Evolutionary conservation across 2,113 vertebrate genomes (phyloP).

Genomic region (Prionailurus viverrinus): DNA sequence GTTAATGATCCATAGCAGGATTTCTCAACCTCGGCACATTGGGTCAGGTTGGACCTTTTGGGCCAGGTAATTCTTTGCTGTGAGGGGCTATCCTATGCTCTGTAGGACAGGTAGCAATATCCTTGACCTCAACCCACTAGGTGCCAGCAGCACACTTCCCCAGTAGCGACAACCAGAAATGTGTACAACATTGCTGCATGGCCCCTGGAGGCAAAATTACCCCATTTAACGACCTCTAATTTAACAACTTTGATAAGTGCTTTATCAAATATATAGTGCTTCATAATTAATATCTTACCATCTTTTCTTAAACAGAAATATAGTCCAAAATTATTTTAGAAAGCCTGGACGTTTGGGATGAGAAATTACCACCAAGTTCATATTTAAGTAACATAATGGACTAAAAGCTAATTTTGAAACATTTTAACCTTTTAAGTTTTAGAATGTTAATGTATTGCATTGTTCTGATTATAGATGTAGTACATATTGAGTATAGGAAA

Average conservation of each 20-base stretch:
- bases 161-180: not conserved
- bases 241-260: not conserved
- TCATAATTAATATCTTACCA: not conserved
- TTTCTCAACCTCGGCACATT: not conserved
- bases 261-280: slow-evolving; percentile 4
- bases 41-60: not conserved
- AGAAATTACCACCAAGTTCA: not conserved
- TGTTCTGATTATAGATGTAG: not conserved
- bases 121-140: not conserved
- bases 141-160: not conserved
- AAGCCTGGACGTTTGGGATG: not conserved
- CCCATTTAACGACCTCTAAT: not conserved
- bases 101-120: not conserved
- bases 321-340: not conserved
- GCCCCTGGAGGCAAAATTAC: not conserved
- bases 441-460: not conserved
- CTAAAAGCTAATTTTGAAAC: slow-evolving; percentile 24
- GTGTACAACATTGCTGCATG: not conserved
- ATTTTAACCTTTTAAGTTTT: slow-evolving; percentile 15
- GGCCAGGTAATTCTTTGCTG: not conserved
- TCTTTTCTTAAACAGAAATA: slow-evolving; percentile 18
- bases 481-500: not conserved
- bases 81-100: not conserved
- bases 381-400: not conserved
- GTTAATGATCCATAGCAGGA: not conserved